Base-by-base conservation (phyloP, 2,888 invertebrate genomes). In the Plusia festucae region DNA sequence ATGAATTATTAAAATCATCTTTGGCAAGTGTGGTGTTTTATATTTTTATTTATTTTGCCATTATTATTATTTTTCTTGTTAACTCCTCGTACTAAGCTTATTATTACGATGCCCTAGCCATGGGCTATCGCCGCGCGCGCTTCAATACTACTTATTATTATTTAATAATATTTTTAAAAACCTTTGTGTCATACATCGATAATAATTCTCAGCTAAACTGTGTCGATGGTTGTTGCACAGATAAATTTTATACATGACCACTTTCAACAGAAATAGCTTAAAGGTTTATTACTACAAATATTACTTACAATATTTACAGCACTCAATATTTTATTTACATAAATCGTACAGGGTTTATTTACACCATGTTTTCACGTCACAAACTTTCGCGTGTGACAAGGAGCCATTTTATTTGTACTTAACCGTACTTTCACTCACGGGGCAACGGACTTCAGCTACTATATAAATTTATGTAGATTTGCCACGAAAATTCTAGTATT, bases 401-500 rank as follows among this genome's bases (percentile, higher is more conserved):
- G 13, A 40, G 40, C 40, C n/a, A 34, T 34, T 24, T 40, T 40
- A 40, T 46, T 46, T 18, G 46, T 18, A 46, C 16, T 40, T 40
- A 5, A 40, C 40, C 15, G 40, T 40, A 15, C 15, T 40, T 40
- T 40, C 46, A 18, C 16, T 46, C 46, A 9, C 16, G 18, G 46
- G 18, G 46, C 46, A 46, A 46, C 46, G 46, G 8, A 16, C 46
- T 44, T 0, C 44, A 44, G 18, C 6, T n/a, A 46, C 2, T 16
- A 18, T 46, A 18, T 18, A 46, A 49, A 18, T 49, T 1, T 49
- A 18, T 18, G 18, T 49, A 15, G 40, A 40, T 49, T 20, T 13
- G 20, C 46, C 46, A n/a, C 40, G n/a, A 40, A 40, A n/a, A 40
- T 40, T 40, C 40, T 40, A n/a, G 40, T 40, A n/a, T 40, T 40